A percentile compares a stretch with the other conserved stretches of the same genome.
phyloP scores from a whole-genome alignment of 2,113 vertebrate species.

The Gracilinanus agilis region DNA sequence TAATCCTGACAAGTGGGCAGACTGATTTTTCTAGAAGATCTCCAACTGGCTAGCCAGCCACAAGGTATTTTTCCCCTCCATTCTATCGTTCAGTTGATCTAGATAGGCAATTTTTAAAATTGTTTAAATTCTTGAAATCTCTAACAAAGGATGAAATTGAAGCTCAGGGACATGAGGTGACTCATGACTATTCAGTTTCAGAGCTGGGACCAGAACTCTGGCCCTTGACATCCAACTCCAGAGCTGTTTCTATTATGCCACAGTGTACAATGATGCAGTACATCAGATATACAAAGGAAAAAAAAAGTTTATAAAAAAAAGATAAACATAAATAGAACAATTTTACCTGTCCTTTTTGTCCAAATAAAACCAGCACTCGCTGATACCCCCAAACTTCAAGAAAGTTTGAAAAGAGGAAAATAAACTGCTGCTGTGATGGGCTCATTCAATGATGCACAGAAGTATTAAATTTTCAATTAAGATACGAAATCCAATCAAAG shows the following conservation, averaged over 20 bases:
- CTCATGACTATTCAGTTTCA: not conserved
- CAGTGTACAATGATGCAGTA: not conserved
- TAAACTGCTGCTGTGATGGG: not conserved
- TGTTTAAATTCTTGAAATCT: not conserved
- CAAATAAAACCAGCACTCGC: not conserved
- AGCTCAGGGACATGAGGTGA: not conserved
- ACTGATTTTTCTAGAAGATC: not conserved
- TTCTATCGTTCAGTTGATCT: not conserved
- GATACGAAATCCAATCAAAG: not conserved
- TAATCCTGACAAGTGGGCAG: not conserved
- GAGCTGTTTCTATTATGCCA: not conserved
- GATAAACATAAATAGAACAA: not conserved
- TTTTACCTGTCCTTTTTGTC: not conserved
- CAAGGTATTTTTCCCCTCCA: not conserved
- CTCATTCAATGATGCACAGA: not conserved
- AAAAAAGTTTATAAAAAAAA: not conserved
- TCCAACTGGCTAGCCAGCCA: not conserved
- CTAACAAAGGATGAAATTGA: not conserved
- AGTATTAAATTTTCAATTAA: not conserved
- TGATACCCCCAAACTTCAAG: not conserved
- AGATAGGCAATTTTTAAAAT: not conserved
- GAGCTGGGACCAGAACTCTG: not conserved
- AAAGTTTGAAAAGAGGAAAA: not conserved
- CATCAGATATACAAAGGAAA: not conserved
- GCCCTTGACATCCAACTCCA: not conserved